These are phyloP conservation scores for Nymphalis c-album DNA, from an alignment of 2,888 invertebrate species.

Conservation along the genomic window DNA sequence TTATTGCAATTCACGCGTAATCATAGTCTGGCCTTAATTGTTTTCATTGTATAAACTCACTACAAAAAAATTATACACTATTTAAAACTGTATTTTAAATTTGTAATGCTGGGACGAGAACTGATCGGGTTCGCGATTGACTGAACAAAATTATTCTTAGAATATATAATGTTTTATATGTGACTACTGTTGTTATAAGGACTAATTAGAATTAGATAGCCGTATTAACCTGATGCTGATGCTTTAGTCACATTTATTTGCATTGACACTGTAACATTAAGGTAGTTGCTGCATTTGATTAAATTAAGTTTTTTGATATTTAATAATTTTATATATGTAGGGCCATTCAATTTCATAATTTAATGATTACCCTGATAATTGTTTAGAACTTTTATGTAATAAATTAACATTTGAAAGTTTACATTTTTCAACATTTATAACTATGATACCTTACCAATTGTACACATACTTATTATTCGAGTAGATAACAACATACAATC, in stretches of 20 bases:
- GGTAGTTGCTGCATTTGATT: conserved; percentile 44
- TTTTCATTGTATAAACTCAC: conserved; percentile 23
- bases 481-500: conserved; percentile 17
- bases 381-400: conserved; percentile 5
- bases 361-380: background rate
- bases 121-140: conserved; percentile 63
- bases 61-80: conserved; percentile 27
- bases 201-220: conserved; percentile 65
- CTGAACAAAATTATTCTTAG: conserved; percentile 68
- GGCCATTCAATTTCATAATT: conserved; percentile 15
- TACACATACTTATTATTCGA: conserved; percentile 16
- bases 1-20: conserved; percentile 26
- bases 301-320: conserved; percentile 23
- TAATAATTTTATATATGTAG: conserved; percentile 18
- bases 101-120: conserved; percentile 65
- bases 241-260: conserved; percentile 59
- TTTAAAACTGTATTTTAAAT: conserved; percentile 37
- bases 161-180: conserved; percentile 69
- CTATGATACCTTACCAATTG: conserved; percentile 2
- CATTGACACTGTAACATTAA: conserved; percentile 47
- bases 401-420: conserved; percentile 14
- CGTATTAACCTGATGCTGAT: conserved; percentile 59
- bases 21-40: conserved; percentile 31
- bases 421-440: conserved; percentile 21
- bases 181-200: conserved; percentile 54